phyloP scores from a whole-genome alignment of 2,888 invertebrate genomes.

The Ceramica pisi region DNA sequence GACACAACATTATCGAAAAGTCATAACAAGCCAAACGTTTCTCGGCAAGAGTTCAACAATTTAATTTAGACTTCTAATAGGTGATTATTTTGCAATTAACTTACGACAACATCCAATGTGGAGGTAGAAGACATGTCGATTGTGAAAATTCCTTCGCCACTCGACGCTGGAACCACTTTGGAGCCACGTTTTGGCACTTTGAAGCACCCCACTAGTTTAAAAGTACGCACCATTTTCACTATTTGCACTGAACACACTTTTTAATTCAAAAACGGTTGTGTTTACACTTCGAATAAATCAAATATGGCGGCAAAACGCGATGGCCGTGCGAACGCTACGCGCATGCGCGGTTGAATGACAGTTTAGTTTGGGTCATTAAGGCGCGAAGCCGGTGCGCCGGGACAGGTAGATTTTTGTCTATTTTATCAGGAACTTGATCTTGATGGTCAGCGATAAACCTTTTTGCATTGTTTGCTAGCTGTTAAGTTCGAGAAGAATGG shows the following conservation, averaged over 20 bases:
- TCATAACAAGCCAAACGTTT: slow-evolving; percentile 25
- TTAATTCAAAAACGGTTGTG: slow-evolving; percentile 61
- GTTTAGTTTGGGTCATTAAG: slow-evolving; percentile 83
- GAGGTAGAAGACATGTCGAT: slow-evolving; percentile 84
- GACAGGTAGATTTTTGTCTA: slow-evolving; percentile 72
- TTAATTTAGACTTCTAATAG: slow-evolving; percentile 37
- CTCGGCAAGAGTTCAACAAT: slow-evolving; percentile 8
- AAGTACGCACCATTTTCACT: slow-evolving; percentile 83
- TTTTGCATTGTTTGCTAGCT: slow-evolving; percentile 49
- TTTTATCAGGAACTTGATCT: slow-evolving; percentile 56
- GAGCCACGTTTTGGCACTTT: slow-evolving; percentile 79
- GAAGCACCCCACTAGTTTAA: slow-evolving; percentile 82
- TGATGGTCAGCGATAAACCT: slow-evolving; percentile 46
- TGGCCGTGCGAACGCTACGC: slow-evolving; percentile 81
- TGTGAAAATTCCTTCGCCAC: slow-evolving; percentile 82
- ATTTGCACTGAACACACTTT: slow-evolving; percentile 60
- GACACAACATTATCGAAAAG: slow-evolving; percentile 44
- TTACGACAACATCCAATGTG: slow-evolving; percentile 85
- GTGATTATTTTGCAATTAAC: slow-evolving; percentile 69
- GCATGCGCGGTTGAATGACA: slow-evolving; percentile 82
- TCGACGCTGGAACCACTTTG: slow-evolving; percentile 82
- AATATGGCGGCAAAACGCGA: slow-evolving; percentile 65
- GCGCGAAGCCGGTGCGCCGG: slow-evolving; percentile 72
- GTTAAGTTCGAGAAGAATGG: slow-evolving; percentile 17
- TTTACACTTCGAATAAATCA: slow-evolving; percentile 57